phyloP scores from a whole-genome alignment of 1,140 invertebrate genomes.

The Chymomyza costata region DNA sequence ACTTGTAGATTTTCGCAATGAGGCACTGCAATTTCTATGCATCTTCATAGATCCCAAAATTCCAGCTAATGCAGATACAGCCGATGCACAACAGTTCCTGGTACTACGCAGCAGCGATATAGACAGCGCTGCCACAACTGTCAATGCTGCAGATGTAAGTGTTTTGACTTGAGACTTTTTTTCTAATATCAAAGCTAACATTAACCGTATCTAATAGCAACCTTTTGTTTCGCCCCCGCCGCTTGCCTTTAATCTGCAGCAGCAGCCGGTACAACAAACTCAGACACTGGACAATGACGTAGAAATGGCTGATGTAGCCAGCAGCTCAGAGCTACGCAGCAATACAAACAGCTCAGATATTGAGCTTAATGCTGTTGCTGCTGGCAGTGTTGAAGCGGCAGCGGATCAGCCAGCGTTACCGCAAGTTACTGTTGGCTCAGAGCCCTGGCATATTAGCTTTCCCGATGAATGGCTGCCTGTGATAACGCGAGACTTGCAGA shows the following conservation, averaged over 20 bases:
- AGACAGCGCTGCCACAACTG: background rate
- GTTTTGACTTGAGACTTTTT: background rate
- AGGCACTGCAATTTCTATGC: conserved; percentile 55
- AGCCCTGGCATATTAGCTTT: conserved; percentile 78
- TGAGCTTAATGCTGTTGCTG: no score
- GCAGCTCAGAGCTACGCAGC: conserved; percentile 22
- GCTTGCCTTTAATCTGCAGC: conserved; percentile 18
- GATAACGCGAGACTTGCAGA: conserved; percentile 83
- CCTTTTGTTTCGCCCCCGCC: conserved; percentile 40
- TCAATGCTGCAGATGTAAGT: conserved; percentile 33
- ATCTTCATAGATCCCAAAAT: conserved; percentile 50
- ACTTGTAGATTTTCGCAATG: conserved; percentile 48
- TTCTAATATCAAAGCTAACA: background rate
- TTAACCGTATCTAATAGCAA: conserved; percentile 24
- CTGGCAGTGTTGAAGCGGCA: conserved; percentile 16
- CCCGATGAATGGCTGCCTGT: conserved; percentile 87
- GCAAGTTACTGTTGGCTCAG: conserved; percentile 77
- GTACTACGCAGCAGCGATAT: conserved; percentile 38
- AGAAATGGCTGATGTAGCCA: conserved; percentile 54
- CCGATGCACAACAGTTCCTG: conserved; percentile 60
- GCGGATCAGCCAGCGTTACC: conserved; percentile 68
- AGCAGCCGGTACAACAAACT: conserved; percentile 6
- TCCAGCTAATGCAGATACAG: conserved; percentile 40
- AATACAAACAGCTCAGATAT: conserved; percentile 25
- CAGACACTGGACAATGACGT: conserved; percentile 47